phyloP scores from a whole-genome alignment of 2,113 vertebrate species.

The Pyrgilauda ruficollis region DNA sequence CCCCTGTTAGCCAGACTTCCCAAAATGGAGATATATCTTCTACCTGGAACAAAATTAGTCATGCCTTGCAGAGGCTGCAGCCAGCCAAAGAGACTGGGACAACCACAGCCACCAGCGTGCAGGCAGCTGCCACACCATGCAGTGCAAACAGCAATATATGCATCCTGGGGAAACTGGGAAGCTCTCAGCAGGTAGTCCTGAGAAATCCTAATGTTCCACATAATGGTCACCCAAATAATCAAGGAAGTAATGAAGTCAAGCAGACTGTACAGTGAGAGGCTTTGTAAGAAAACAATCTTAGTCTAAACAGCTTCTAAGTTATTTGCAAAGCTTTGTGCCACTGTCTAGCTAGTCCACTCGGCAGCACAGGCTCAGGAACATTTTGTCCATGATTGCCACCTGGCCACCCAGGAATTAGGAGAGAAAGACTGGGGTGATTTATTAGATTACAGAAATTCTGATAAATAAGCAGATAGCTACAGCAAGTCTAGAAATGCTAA shows the following conservation, averaged over 20 bases:
- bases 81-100: neutral
- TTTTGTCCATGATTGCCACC: neutral
- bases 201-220: neutral
- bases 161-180: neutral
- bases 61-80: neutral
- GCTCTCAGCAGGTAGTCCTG: neutral
- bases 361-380: neutral
- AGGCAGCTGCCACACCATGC: neutral
- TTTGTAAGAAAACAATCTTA: neutral
- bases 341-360: neutral
- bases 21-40: neutral
- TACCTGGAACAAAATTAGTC: neutral
- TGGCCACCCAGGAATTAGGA: neutral
- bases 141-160: neutral
- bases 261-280: neutral
- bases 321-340: neutral
- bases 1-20: neutral
- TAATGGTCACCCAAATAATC: neutral
- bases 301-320: neutral
- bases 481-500: neutral
- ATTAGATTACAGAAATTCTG: neutral
- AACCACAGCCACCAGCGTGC: fast-evolving
- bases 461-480: conserved; percentile 1
- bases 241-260: neutral
- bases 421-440: neutral